These are phyloP conservation scores for Linnaemya tessellans DNA, from an alignment of 2,888 invertebrate genomes.

Conservation along the genomic window DNA sequence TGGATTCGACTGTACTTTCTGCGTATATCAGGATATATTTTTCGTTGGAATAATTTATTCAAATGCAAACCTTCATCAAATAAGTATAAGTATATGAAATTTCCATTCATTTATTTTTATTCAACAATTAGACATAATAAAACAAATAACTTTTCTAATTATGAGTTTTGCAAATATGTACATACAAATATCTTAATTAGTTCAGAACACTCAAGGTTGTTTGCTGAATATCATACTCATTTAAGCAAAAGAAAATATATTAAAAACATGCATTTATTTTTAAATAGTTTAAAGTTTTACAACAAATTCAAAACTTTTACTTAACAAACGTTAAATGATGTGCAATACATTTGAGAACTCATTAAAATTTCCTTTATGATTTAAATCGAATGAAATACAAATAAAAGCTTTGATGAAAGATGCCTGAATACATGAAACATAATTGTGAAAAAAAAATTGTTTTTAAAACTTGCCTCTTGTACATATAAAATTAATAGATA, in stretches of 20 bases:
- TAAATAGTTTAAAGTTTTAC: slow-evolving; percentile 18
- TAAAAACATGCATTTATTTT: not conserved
- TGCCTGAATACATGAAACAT: not conserved
- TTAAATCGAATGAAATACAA: not conserved
- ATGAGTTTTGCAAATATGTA: not conserved
- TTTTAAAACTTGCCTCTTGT: not conserved
- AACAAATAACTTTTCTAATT: not conserved
- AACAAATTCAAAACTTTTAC: slow-evolving; percentile 5
- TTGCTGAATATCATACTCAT: not conserved
- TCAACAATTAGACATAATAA: not conserved
- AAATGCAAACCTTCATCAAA: too few relatives aligned
- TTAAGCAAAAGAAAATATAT: not conserved
- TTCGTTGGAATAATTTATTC: too few relatives aligned
- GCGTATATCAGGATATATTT: too few relatives aligned
- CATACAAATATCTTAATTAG: slow-evolving; percentile 14
- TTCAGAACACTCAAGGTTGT: not conserved
- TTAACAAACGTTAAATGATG: slow-evolving; percentile 20
- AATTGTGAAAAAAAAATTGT: not conserved
- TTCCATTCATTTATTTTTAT: not conserved
- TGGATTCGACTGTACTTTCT: too few relatives aligned
- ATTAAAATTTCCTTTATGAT: slow-evolving; percentile 2
- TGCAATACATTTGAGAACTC: slow-evolving; percentile 1
- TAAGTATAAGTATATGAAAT: too few relatives aligned
- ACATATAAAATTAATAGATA: not conserved
- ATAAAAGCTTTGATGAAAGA: not conserved